A percentile compares a stretch with the other conserved stretches of the same genome.
Conservation (phyloP, 1,140 invertebrate genomes). For the Lethrus apterus region DNA sequence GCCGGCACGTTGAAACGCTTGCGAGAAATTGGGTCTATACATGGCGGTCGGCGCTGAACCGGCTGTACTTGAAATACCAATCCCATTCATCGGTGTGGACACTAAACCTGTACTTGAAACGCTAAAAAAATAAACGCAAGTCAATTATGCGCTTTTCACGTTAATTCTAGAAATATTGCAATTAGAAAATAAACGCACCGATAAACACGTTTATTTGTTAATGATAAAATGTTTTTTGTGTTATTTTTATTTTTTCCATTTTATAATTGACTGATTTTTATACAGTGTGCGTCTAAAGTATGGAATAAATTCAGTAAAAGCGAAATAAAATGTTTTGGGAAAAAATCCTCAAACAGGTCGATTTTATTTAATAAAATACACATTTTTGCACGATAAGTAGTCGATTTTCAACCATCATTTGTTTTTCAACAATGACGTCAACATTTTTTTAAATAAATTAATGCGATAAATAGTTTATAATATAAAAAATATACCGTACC, state of each 20-base stretch:
- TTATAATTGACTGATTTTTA: too few relatives aligned
- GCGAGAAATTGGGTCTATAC: conserved; percentile 63
- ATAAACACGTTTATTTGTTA: too few relatives aligned
- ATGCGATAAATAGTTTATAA: too few relatives aligned
- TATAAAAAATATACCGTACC: conserved; percentile 19
- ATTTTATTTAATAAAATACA: too few relatives aligned
- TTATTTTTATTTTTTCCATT: too few relatives aligned
- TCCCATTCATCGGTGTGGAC: conserved; percentile 44
- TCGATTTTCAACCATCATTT: neutral
- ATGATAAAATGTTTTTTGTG: too few relatives aligned
- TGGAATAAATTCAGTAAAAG: too few relatives aligned
- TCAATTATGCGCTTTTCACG: neutral
- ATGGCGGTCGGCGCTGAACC: conserved; percentile 54
- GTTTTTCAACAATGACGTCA: too few relatives aligned
- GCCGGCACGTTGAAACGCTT: conserved; percentile 53
- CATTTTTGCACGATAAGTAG: neutral
- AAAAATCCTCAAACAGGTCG: too few relatives aligned
- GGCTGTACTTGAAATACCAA: conserved; percentile 47
- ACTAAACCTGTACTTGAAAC: conserved; percentile 29
- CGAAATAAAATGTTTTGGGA: too few relatives aligned
- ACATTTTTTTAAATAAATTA: too few relatives aligned
- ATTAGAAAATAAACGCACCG: too few relatives aligned
- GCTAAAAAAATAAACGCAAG: conserved; percentile 26
- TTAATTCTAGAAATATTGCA: neutral
- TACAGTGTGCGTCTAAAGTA: neutral